Evolutionary conservation across 2,797 vertebrate species (phyloP).

Genomic region (Orestias chungarensis): DNA sequence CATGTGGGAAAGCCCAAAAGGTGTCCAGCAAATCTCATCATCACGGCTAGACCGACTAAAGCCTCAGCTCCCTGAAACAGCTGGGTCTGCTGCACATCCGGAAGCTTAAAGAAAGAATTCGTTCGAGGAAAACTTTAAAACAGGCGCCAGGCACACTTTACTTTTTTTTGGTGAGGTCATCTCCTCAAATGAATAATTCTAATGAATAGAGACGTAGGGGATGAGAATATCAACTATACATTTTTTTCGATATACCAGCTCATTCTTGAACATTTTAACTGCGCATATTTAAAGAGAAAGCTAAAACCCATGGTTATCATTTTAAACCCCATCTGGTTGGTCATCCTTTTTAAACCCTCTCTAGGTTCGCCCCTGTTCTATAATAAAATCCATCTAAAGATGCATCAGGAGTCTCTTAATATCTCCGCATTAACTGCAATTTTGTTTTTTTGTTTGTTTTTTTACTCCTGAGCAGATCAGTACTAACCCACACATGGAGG

Average conservation of each 20-base stretch:
- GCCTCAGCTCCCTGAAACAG: background rate
- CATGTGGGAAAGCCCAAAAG: conserved; percentile 77
- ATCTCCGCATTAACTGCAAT: background rate
- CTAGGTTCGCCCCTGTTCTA: background rate
- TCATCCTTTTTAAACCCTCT: background rate
- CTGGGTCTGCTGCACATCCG: background rate
- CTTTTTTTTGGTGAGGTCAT: too few species aligned
- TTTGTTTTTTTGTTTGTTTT: too few species aligned
- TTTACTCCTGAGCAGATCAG: conserved; percentile 9
- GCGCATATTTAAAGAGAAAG: too few species aligned
- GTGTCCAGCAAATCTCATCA: conserved; percentile 57
- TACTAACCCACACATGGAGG: conserved; percentile 15
- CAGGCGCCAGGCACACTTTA: background rate
- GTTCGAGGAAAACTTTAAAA: conserved; percentile 1
- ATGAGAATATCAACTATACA: too few species aligned
- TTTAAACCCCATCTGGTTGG: background rate
- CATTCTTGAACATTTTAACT: too few species aligned
- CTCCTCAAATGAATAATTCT: too few species aligned
- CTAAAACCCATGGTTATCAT: too few species aligned
- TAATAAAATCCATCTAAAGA: background rate
- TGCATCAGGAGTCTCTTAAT: background rate
- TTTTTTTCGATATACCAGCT: too few species aligned
- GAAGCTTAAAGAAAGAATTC: background rate
- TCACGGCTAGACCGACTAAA: conserved; percentile 22
- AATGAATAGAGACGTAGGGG: too few species aligned